phyloP scores from a whole-genome alignment of 2,797 vertebrate genomes.

The Pantherophis vulpinus region DNA sequence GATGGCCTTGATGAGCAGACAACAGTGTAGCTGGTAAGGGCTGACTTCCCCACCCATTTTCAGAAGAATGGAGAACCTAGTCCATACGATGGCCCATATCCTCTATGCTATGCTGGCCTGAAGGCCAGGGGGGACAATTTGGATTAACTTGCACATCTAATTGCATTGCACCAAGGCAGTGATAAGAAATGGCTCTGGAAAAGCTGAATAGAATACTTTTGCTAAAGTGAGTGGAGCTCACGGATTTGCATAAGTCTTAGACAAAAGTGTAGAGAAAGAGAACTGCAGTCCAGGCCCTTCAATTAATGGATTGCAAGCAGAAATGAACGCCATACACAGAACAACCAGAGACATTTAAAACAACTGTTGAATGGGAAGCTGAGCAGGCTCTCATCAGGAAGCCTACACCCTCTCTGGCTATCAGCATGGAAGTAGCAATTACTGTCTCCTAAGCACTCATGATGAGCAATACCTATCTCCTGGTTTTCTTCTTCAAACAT shows the following conservation, averaged over 20 bases:
- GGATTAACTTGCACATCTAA: neutral
- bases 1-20: neutral
- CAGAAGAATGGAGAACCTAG: neutral
- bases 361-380: neutral
- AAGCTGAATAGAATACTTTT: neutral
- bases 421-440: neutral
- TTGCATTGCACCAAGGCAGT: conserved; percentile 2
- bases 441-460: neutral
- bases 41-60: neutral
- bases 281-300: neutral
- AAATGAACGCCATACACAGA: neutral
- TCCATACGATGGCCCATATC: neutral
- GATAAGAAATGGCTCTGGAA: neutral
- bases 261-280: neutral
- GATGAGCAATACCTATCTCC: neutral
- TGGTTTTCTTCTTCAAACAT: neutral
- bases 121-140: neutral
- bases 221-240: neutral
- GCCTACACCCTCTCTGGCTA: neutral
- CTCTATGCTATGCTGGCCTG: neutral
- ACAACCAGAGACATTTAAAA: neutral
- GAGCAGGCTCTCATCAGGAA: neutral
- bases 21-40: neutral
- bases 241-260: conserved; percentile 26
- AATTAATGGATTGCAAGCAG: neutral